A percentile compares a stretch with the other conserved stretches of the same genome.
Conservation (phyloP, 2,113 vertebrate genomes). For the Tinamus guttatus region DNA sequence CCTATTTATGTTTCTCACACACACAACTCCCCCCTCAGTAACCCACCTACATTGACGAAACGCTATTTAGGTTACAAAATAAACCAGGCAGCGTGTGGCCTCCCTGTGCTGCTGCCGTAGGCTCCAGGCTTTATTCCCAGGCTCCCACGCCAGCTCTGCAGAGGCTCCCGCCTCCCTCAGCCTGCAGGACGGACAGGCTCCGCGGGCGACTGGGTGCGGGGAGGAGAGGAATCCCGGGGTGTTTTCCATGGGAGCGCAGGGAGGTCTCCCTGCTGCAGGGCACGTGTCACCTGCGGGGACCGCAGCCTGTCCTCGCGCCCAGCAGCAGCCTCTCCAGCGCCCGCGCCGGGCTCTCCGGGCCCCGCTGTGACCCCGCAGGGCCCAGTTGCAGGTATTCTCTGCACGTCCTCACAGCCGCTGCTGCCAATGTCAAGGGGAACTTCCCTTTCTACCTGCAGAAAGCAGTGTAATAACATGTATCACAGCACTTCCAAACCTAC, state of each 20-base stretch:
- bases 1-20: slow-evolving; percentile 54
- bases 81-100: not conserved
- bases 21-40: not conserved
- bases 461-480: not conserved
- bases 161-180: not conserved
- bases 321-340: too few species aligned
- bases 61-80: slow-evolving; percentile 23
- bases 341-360: not conserved
- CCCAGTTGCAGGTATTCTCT: not conserved
- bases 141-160: not conserved
- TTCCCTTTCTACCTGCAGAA: not conserved
- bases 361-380: not conserved
- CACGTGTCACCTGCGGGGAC: not conserved
- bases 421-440: not conserved
- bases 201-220: fast-evolving
- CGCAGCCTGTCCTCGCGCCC: not conserved
- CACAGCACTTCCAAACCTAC: too few species aligned
- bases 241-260: not conserved
- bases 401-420: not conserved
- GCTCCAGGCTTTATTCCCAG: slow-evolving; percentile 31
- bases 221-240: slow-evolving; percentile 16
- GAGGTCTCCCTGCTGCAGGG: not conserved
- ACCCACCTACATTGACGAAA: slow-evolving; percentile 47
- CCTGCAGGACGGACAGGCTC: not conserved
- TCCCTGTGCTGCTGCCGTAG: not conserved